Evolutionary conservation across 1,140 invertebrate genomes (phyloP).

Genomic region (Rhyzopertha dominica): DNA sequence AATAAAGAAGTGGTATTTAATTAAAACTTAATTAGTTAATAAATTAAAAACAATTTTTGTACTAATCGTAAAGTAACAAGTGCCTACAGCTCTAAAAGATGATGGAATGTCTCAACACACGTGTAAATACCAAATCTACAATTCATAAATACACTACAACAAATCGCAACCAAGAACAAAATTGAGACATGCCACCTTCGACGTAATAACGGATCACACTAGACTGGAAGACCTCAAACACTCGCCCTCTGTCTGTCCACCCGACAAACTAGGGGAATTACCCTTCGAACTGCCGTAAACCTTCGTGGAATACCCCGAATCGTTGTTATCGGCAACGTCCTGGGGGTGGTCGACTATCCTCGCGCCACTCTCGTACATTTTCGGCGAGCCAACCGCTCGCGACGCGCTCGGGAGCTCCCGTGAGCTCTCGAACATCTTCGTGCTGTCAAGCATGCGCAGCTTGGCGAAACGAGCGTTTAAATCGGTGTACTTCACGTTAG

Average conservation of each 20-base stretch:
- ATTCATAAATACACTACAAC: too few species aligned
- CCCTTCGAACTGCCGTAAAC: slow-evolving; percentile 73
- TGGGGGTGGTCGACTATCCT: slow-evolving; percentile 34
- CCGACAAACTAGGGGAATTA: slow-evolving; percentile 68
- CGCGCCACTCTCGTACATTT: slow-evolving; percentile 31
- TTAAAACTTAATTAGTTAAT: too few species aligned
- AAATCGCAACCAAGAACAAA: too few species aligned
- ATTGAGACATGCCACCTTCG: too few species aligned
- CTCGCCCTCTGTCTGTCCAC: slow-evolving; percentile 45
- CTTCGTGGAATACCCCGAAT: slow-evolving; percentile 73
- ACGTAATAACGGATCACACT: slow-evolving; percentile 24
- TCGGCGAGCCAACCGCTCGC: slow-evolving; percentile 32
- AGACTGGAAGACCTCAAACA: slow-evolving; percentile 41
- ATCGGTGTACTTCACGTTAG: slow-evolving; percentile 21
- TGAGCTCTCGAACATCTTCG: slow-evolving; percentile 21
- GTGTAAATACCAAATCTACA: too few species aligned
- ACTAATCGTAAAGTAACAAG: too few species aligned
- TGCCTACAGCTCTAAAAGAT: too few species aligned
- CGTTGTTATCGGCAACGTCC: slow-evolving; percentile 58
- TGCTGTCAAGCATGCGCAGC: slow-evolving; percentile 34
- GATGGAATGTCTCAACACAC: too few species aligned
- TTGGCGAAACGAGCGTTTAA: slow-evolving; percentile 36
- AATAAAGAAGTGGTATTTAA: too few species aligned
- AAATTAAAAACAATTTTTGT: too few species aligned
- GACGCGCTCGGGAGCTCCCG: slow-evolving; percentile 23